Evolutionary conservation across 2,113 vertebrate species (phyloP), one percentile per base, ranked within the genome.

Genomic region (Rhineura floridana): DNA sequence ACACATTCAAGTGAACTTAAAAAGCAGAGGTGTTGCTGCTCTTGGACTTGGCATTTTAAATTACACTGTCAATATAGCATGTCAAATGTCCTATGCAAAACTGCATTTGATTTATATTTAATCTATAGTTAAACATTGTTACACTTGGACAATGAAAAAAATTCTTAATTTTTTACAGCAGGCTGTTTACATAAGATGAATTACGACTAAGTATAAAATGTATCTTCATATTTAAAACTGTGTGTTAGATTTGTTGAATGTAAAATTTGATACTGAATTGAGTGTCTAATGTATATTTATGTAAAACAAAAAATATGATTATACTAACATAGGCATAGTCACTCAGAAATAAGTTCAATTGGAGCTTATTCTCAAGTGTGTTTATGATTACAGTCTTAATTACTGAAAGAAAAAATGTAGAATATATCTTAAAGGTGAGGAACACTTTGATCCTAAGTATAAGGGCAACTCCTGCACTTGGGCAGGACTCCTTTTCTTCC

Each of bases 61-160:
- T 90, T 59, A 25, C 33, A 65, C 90, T n/a, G 46, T 81, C 55
- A 83, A 36, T 39, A 10, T 52, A 77, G 87, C 36, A 39, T 55
- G n/a, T 79, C 76, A 72, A 82, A 2, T 42, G 81, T 46, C 50
- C 81, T 76, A 6, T 94, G 63, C 81, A 79, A 89, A 88, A 88
- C 83, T 92, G 70, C 11, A 59, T 86, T 84, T 76, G 76, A 88
- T 78, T 84, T 89, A 19, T 65, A 69, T 93, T 81, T 76, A 69
- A 93, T 80, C 79, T 90, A 13, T 83, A 85, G 81, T 84, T 91
- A 44, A 36, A 0, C 87, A 86, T 36, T 67, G 84, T 46, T 25
- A 76, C 9, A 30, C 15, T 42, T 42, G 23, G 50, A 36, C 70
- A 52, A 28, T 55, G 67, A 55, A 23, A 84, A 84, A 55, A 72